phyloP scores from a whole-genome alignment of 1,140 invertebrate species.

The Mylabris phalerata region DNA sequence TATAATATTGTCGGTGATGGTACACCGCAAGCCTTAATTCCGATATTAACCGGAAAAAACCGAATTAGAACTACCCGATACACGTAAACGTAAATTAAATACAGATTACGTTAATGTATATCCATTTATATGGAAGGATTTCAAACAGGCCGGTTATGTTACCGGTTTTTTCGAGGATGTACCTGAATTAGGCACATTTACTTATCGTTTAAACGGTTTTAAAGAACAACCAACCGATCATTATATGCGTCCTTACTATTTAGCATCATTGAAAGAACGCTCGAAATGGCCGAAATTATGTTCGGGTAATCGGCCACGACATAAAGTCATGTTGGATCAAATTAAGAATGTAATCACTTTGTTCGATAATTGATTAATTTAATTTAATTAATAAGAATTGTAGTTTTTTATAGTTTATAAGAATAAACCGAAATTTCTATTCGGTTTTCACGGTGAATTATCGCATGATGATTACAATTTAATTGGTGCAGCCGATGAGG shows the following conservation, averaged over 20 bases:
- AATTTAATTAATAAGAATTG: conserved; percentile 11
- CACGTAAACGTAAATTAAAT: conserved; percentile 60
- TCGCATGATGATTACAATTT: conserved; percentile 81
- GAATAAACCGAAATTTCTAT: conserved; percentile 69
- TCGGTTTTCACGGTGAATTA: conserved; percentile 84
- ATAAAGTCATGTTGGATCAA: conserved; percentile 59
- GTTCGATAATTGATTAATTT: background rate
- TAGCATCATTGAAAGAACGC: conserved; percentile 50
- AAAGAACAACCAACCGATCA: conserved; percentile 73
- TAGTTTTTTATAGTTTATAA: conserved; percentile 51
- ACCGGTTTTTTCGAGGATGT: conserved; percentile 83
- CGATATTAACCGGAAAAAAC: conserved; percentile 84
- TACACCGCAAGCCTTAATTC: conserved; percentile 86
- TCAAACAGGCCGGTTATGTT: conserved; percentile 60
- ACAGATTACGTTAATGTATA: conserved; percentile 69
- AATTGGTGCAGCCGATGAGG: conserved; percentile 67
- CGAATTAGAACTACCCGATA: conserved; percentile 81
- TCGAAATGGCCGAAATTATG: conserved; percentile 59
- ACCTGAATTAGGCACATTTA: conserved; percentile 79
- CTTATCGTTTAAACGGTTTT: conserved; percentile 87
- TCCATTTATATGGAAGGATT: conserved; percentile 78
- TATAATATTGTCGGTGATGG: conserved; percentile 89
- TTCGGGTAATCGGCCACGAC: conserved; percentile 68
- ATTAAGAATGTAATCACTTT: conserved; percentile 53
- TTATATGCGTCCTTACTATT: conserved; percentile 78